Evolutionary conservation across 2,888 invertebrate genomes (phyloP).

Genomic region (Pogonocherus hispidulus): DNA sequence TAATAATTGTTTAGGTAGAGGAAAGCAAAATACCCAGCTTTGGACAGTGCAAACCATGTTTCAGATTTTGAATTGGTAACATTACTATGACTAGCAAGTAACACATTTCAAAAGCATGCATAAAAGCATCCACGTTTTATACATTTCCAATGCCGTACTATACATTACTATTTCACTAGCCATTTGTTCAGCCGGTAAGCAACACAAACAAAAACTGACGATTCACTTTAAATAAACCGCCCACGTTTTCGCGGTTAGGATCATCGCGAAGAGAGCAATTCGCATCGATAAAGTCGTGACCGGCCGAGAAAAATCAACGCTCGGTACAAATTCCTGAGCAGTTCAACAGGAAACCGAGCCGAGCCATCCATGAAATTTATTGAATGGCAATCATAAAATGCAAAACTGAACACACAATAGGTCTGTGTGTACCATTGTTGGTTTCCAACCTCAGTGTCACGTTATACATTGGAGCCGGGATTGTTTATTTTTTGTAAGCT

Average conservation of each 20-base stretch:
- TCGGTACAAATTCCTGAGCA: conserved; percentile 29
- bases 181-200: too few relatives aligned
- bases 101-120: too few relatives aligned
- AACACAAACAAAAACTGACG: background rate
- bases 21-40: too few relatives aligned
- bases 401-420: conserved; percentile 15
- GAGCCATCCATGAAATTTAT: conserved; percentile 40
- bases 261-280: background rate
- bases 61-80: too few relatives aligned
- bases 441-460: conserved; percentile 12
- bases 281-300: conserved; percentile 34
- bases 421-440: conserved; percentile 8
- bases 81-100: too few relatives aligned
- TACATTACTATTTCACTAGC: too few relatives aligned
- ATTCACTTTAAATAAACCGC: conserved; percentile 7
- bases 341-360: conserved; percentile 34
- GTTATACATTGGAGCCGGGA: background rate
- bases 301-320: conserved; percentile 25
- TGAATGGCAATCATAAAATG: conserved; percentile 33
- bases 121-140: too few relatives aligned
- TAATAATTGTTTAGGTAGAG: too few relatives aligned
- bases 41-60: too few relatives aligned
- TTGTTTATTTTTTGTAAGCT: conserved; percentile 8
- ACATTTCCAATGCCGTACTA: too few relatives aligned
- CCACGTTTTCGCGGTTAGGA: conserved; percentile 3